These are phyloP conservation scores for Paracyclopina nana DNA, from an alignment of 1,140 invertebrate species.

Conservation along the genomic window DNA sequence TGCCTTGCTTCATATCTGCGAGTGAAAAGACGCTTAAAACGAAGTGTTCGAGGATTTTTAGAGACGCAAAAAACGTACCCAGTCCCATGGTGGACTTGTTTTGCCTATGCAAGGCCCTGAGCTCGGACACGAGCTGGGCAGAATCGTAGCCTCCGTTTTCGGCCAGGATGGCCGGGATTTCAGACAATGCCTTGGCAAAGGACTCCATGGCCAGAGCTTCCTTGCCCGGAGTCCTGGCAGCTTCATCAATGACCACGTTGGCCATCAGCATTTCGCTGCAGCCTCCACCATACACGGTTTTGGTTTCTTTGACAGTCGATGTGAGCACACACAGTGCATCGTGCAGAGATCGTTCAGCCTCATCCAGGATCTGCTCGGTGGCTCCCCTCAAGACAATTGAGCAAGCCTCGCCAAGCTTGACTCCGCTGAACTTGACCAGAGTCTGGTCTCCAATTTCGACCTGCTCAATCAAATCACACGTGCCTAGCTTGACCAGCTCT, in stretches of 20 bases:
- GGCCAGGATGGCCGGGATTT: conserved; percentile 83
- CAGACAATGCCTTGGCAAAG: conserved; percentile 66
- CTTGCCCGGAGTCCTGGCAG: conserved; percentile 80
- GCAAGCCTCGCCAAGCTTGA: conserved; percentile 85
- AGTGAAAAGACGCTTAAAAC: conserved; percentile 17
- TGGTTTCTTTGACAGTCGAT: conserved; percentile 79
- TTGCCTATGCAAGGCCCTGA: conserved; percentile 68
- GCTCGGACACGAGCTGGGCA: conserved; percentile 69
- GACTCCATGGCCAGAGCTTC: conserved; percentile 93
- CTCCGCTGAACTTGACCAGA: conserved; percentile 82
- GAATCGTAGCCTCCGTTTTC: conserved; percentile 98
- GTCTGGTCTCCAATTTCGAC: conserved; percentile 96
- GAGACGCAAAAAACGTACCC: conserved; percentile 34
- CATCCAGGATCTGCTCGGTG: conserved; percentile 97
- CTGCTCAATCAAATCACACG: conserved; percentile 89
- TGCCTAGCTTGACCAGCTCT: conserved; percentile 71
- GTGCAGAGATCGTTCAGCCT: conserved; percentile 92
- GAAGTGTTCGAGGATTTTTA: background rate
- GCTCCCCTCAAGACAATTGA: conserved; percentile 90
- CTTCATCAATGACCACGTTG: conserved; percentile 59
- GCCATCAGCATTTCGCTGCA: conserved; percentile 94
- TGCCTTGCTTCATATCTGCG: conserved; percentile 65
- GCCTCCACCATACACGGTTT: conserved; percentile 71
- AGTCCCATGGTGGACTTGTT: conserved; percentile 57
- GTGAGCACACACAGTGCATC: conserved; percentile 93